Base-by-base conservation (phyloP, 2,113 vertebrate genomes). In the Colossoma macropomum region DNA sequence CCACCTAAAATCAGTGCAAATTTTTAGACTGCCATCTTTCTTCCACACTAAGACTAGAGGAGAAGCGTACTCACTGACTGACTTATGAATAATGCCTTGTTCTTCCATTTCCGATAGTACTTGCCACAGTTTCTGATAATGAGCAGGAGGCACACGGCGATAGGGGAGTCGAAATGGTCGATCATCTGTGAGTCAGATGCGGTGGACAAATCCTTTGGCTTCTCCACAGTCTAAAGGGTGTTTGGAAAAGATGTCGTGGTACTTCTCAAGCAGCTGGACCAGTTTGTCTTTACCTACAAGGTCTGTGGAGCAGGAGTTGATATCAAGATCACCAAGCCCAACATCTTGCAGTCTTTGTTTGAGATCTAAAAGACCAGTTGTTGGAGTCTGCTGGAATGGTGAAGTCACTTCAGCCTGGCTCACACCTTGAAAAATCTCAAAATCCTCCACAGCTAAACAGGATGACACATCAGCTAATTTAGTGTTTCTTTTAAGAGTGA, bases 401-500 rank as follows among this genome's bases (percentile, higher is more conserved):
- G n/a, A n/a, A n/a, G n/a, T n/a, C n/a, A n/a, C n/a, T n/a, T n/a
- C n/a, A n/a, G n/a, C n/a, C n/a, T n/a, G n/a, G n/a, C n/a, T n/a
- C n/a, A n/a, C n/a, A n/a, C n/a, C n/a, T n/a, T n/a, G n/a, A n/a
- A n/a, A n/a, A n/a, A n/a, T n/a, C n/a, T n/a, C n/a, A n/a, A 41
- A 25, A 23, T 41, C 2, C 27, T 27, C 15, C 13, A 66, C 15
- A n/a, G n/a, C n/a, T n/a, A n/a, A n/a, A n/a, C n/a, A n/a, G n/a
- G n/a, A n/a, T n/a, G n/a, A n/a, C n/a, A 66, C 28, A 66, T 30
- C 27, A 2, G 63, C 13, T 15, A 52, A 11, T 2, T 66, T 65
- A 7, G 50, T 2, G 28, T 86, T 89, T 0, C 77, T 27, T 23
- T 28, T 78, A 48, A 87, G 17, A 0, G 54, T 81, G 16, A 86